These are phyloP conservation scores for Boloria selene DNA, from an alignment of 2,888 invertebrate species.

Conservation along the genomic window DNA sequence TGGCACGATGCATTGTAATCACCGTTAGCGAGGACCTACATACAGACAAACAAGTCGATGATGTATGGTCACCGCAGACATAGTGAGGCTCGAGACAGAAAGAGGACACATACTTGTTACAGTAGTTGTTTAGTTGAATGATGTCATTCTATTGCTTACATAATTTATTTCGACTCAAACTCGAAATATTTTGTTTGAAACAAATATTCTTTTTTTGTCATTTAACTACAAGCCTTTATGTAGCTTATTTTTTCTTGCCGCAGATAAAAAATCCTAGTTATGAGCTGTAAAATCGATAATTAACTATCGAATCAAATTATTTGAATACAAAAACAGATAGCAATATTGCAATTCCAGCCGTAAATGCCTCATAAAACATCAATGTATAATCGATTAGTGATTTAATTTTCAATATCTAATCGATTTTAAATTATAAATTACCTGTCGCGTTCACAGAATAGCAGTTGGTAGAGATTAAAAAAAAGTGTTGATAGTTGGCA, in stretches of 20 bases:
- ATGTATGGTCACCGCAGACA: slow-evolving; percentile 56
- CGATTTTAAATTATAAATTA: neutral
- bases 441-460: neutral
- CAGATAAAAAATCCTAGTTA: too few relatives aligned
- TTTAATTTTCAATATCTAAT: too few relatives aligned
- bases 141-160: slow-evolving; percentile 19
- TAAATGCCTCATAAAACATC: too few relatives aligned
- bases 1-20: slow-evolving; percentile 70
- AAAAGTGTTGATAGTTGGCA: slow-evolving; percentile 65
- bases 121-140: slow-evolving; percentile 1
- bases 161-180: slow-evolving; percentile 9
- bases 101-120: slow-evolving; percentile 43
- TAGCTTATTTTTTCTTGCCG: too few relatives aligned
- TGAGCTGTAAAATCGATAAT: too few relatives aligned
- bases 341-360: neutral
- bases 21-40: slow-evolving; percentile 75
- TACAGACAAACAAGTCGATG: slow-evolving; percentile 70
- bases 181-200: too few relatives aligned
- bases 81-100: slow-evolving; percentile 48
- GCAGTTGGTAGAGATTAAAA: slow-evolving; percentile 38
- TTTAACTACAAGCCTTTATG: too few relatives aligned
- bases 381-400: too few relatives aligned
- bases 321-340: neutral
- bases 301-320: too few relatives aligned
- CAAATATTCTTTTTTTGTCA: too few relatives aligned